Evolutionary conservation across 23 tunicate species (phyloP).

Genomic region (Styela clava): DNA sequence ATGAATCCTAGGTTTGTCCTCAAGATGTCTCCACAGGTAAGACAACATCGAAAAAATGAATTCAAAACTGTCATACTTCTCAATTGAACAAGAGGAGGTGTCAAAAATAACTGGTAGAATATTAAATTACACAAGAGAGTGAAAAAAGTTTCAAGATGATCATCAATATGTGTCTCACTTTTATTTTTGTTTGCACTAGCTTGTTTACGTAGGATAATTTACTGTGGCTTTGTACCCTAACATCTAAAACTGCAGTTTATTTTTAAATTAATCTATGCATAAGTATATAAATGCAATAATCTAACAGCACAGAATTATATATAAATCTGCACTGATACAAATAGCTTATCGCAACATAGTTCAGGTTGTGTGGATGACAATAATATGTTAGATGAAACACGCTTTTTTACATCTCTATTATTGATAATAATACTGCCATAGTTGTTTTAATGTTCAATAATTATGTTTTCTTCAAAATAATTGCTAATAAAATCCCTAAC

Average conservation of each 20-base stretch:
- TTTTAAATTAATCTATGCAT: background rate
- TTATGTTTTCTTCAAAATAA: background rate
- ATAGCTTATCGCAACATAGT: background rate
- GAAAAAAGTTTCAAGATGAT: no score
- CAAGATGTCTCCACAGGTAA: no score
- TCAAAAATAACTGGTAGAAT: no score
- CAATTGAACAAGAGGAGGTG: no score
- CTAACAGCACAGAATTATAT: background rate
- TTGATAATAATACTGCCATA: background rate
- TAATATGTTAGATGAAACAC: background rate
- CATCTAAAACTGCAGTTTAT: background rate
- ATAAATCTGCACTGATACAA: background rate
- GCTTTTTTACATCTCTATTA: background rate
- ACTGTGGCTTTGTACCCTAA: background rate
- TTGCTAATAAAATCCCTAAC: no score
- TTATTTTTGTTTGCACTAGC: no score
- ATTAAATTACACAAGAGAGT: no score
- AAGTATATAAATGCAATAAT: background rate
- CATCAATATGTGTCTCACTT: no score
- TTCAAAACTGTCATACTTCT: no score
- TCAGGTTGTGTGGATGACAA: background rate
- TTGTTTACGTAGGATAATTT: conserved; percentile 22
- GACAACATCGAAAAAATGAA: no score
- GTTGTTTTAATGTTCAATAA: background rate
- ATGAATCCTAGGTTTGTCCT: no score